A percentile compares a stretch with the other conserved stretches of the same genome.
Evolutionary conservation across 2,888 invertebrate species (phyloP).

Genomic region (Rhimphoctona megacephalus): DNA sequence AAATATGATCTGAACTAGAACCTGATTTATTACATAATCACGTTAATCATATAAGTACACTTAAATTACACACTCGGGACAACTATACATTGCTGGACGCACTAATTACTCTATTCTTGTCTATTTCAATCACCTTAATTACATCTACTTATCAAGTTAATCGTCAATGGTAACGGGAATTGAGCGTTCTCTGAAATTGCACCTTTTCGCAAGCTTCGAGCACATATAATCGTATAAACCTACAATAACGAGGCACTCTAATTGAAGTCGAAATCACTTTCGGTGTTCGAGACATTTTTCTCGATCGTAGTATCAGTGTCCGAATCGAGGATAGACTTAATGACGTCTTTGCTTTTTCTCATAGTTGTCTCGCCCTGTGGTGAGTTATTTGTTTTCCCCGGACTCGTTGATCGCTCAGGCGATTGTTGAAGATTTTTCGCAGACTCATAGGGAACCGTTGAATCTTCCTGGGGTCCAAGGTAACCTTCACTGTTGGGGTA

Average conservation of each 20-base stretch:
- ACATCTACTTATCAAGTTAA: neutral
- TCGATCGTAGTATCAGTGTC: conserved; percentile 83
- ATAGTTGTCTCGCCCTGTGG: conserved; percentile 50
- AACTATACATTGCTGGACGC: conserved; percentile 12
- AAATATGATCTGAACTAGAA: conserved; percentile 15
- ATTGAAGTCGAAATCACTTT: conserved; percentile 83
- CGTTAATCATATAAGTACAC: conserved; percentile 12
- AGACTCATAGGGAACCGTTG: neutral
- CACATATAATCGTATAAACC: neutral
- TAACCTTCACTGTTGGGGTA: conserved; percentile 43
- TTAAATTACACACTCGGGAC: conserved; percentile 23
- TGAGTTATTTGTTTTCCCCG: conserved; percentile 32
- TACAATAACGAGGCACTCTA: conserved; percentile 60
- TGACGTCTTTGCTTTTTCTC: conserved; percentile 78
- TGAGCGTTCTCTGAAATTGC: conserved; percentile 9
- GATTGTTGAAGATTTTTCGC: conserved; percentile 23
- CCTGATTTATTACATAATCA: conserved; percentile 26
- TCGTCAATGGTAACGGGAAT: neutral
- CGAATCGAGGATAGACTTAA: conserved; percentile 79
- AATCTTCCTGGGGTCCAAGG: conserved; percentile 1
- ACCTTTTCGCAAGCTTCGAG: conserved; percentile 33
- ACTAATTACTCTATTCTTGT: neutral
- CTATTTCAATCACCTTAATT: neutral
- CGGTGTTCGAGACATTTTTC: conserved; percentile 80
- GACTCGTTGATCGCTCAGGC: conserved; percentile 26